Conservation (phyloP, 2,113 vertebrate species). For the Arizona elegans region DNA sequence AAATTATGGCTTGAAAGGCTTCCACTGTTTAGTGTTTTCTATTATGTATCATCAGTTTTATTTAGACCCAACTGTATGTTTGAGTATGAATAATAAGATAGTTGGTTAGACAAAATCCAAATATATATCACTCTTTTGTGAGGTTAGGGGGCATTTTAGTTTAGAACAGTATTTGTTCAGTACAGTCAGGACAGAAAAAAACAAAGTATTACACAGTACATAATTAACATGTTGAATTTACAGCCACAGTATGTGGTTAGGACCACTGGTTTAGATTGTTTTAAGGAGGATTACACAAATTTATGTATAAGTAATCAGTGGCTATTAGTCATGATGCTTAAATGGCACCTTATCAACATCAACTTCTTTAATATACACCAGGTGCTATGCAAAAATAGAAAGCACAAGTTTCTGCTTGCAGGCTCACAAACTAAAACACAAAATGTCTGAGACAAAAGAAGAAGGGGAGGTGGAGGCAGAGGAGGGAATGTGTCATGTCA, state of each 20-base stretch:
- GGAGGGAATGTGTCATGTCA: neutral
- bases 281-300: neutral
- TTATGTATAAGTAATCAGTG: neutral
- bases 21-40: neutral
- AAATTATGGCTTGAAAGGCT: neutral
- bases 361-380: neutral
- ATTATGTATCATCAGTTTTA: neutral
- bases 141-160: neutral
- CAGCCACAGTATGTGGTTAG: neutral
- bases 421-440: neutral
- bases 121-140: neutral
- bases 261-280: neutral
- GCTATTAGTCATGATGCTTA: neutral
- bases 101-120: neutral
- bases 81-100: neutral
- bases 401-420: neutral
- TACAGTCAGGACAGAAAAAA: neutral
- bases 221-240: neutral
- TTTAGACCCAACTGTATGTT: neutral
- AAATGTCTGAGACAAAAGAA: neutral
- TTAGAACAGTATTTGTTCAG: neutral
- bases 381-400: slow-evolving; percentile 4
- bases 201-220: neutral
- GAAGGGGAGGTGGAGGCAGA: neutral
- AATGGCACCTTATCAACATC: neutral